These are phyloP conservation scores for Carcina quercana DNA, from an alignment of 2,888 invertebrate species.

Conservation along the genomic window DNA sequence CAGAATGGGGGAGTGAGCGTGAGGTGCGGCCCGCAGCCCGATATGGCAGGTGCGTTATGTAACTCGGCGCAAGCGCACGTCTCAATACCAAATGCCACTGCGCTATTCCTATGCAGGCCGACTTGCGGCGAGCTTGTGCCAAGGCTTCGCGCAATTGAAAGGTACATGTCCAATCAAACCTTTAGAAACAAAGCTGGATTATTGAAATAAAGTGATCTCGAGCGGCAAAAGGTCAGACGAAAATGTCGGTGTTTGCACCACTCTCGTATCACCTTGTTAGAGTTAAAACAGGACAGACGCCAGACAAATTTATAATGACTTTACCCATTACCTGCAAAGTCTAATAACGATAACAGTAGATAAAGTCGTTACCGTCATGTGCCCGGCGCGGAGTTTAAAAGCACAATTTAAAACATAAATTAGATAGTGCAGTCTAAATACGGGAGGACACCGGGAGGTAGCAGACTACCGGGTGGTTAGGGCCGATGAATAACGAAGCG, in stretches of 20 bases:
- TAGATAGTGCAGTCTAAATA: conserved; percentile 71
- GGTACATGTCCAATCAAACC: conserved; percentile 46
- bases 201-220: conserved; percentile 22
- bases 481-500: conserved; percentile 65
- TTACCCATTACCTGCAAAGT: conserved; percentile 46
- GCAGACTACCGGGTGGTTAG: conserved; percentile 65
- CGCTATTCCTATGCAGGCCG: conserved; percentile 50
- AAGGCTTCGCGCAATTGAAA: conserved; percentile 60
- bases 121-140: conserved; percentile 35
- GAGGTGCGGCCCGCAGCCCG: conserved; percentile 60
- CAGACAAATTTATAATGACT: conserved; percentile 63
- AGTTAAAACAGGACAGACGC: conserved; percentile 27
- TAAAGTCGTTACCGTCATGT: conserved; percentile 48
- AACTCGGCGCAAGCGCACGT: conserved; percentile 48
- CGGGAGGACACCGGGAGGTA: conserved; percentile 61
- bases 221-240: not conserved
- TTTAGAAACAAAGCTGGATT: conserved; percentile 35
- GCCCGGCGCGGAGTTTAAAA: conserved; percentile 46
- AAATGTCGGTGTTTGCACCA: not conserved
- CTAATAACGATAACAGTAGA: conserved; percentile 56
- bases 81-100: conserved; percentile 55
- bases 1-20: conserved; percentile 67
- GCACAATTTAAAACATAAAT: conserved; percentile 50
- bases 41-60: conserved; percentile 74
- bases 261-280: too few relatives aligned